phyloP scores from a whole-genome alignment of 2,888 invertebrate genomes.

The Hesperia comma region DNA sequence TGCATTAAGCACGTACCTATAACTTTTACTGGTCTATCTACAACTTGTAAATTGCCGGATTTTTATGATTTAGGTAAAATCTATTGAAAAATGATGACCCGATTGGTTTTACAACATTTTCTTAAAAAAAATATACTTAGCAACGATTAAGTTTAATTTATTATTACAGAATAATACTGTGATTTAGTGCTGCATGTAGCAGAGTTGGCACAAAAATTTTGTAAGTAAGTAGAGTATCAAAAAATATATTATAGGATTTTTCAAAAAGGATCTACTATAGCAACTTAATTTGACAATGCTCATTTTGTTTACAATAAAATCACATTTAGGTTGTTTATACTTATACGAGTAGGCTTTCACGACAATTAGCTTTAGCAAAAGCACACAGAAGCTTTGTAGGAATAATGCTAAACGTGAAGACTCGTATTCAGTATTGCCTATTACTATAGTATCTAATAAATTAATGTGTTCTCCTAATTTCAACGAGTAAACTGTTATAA shows the following conservation, averaged over 20 bases:
- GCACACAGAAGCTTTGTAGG: conserved; percentile 24
- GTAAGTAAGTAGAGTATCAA: not conserved
- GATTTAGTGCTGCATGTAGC: conserved; percentile 33
- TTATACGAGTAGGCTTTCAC: not conserved
- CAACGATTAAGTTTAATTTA: no score
- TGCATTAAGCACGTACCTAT: no score
- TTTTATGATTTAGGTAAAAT: no score
- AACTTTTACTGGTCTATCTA: no score
- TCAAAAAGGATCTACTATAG: not conserved
- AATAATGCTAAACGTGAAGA: conserved; percentile 1
- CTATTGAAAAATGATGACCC: no score
- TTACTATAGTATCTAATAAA: not conserved
- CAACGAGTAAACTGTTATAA: not conserved
- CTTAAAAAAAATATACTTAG: no score
- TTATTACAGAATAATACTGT: conserved; percentile 35
- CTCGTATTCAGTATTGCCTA: not conserved
- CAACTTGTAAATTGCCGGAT: no score
- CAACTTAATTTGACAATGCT: not conserved
- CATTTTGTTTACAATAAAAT: conserved; percentile 1
- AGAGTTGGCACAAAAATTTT: conserved; percentile 38
- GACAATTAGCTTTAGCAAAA: conserved; percentile 15
- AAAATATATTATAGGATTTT: not conserved
- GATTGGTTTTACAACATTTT: no score
- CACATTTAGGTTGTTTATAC: not conserved
- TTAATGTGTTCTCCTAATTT: not conserved